Conservation (phyloP, 2,888 invertebrate species). For the Ophioninae sp. region DNA sequence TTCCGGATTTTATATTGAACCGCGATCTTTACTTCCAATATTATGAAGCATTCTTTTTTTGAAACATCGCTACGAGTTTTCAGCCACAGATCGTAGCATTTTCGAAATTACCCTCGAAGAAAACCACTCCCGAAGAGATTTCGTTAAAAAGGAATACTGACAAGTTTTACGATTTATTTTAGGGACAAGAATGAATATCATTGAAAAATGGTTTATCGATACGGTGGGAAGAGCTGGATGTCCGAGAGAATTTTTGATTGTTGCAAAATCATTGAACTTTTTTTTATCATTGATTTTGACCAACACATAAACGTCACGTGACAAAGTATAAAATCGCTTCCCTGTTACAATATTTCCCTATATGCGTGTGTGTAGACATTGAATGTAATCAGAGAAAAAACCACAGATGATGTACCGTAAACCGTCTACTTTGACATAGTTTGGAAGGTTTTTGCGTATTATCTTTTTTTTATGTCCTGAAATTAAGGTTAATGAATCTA, state of each 20-base stretch:
- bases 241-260: constrained; percentile 67
- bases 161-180: no score
- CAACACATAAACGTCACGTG: constrained; percentile 21
- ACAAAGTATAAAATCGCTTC: constrained; percentile 27
- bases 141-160: no score
- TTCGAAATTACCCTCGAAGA: not conserved
- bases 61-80: not conserved
- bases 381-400: not conserved
- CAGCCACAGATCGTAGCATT: not conserved
- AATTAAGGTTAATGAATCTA: no score
- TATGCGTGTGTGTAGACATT: not conserved
- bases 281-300: constrained; percentile 52
- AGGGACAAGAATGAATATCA: no score
- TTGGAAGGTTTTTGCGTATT: no score
- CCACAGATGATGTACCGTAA: not conserved
- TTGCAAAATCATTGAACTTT: constrained; percentile 70
- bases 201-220: no score
- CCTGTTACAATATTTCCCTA: constrained; percentile 14
- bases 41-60: not conserved
- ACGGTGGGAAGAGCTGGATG: not conserved
- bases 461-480: no score
- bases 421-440: no score
- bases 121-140: not conserved
- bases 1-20: constrained; percentile 1
- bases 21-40: not conserved